These are phyloP conservation scores for Exaiptasia diaphana DNA, from an alignment of 64 coral and sea anemone species.

Conservation along the genomic window DNA sequence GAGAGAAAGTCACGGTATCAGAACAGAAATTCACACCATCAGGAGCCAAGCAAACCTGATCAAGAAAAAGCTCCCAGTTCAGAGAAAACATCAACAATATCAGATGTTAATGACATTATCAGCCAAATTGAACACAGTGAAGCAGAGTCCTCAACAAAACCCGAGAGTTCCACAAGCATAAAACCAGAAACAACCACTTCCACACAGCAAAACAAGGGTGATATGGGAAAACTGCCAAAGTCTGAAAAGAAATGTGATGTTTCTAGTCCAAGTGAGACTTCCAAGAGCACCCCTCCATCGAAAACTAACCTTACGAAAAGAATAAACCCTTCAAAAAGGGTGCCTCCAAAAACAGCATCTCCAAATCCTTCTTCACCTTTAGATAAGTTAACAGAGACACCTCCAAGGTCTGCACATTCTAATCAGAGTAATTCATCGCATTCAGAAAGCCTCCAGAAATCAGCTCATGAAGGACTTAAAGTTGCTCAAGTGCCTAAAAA, in stretches of 20 bases:
- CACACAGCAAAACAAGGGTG: background rate
- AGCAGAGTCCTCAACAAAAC: background rate
- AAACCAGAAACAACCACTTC: background rate
- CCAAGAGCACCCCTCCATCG: background rate
- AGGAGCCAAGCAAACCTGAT: background rate
- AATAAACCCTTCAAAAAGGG: too few species aligned
- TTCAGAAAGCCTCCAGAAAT: too few species aligned
- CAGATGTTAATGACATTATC: conserved; percentile 11
- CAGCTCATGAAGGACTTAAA: too few species aligned
- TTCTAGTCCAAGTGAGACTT: background rate
- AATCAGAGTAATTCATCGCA: too few species aligned
- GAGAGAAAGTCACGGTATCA: conserved; percentile 44
- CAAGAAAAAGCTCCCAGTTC: background rate
- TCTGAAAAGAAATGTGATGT: background rate
- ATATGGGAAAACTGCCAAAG: background rate
- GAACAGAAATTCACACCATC: too few species aligned
- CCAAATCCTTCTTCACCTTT: background rate
- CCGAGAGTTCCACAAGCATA: background rate
- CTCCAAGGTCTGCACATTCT: too few species aligned
- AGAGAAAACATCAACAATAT: background rate
- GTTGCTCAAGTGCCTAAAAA: too few species aligned
- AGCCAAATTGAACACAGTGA: conserved; percentile 8
- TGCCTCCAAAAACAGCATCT: background rate
- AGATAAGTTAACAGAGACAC: background rate
- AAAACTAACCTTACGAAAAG: background rate